phyloP scores from a whole-genome alignment of 2,888 invertebrate species.

The Microplitis manilae region DNA sequence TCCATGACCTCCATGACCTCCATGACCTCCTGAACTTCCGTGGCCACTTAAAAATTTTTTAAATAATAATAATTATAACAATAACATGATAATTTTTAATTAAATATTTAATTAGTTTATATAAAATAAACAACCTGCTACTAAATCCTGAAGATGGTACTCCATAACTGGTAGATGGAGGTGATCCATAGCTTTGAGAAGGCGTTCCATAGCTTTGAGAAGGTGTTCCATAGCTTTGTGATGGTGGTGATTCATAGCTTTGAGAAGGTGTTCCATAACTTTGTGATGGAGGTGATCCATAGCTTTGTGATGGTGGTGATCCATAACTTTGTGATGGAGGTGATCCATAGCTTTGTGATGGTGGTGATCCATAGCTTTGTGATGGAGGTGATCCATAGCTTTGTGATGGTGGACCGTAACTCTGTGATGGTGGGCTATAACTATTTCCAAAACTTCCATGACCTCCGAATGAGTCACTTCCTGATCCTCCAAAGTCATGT shows the following conservation, averaged over 20 bases:
- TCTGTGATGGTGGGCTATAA: conserved; percentile 36
- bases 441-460: conserved; percentile 37
- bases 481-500: conserved; percentile 35
- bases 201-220: conserved; percentile 5
- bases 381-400: conserved; percentile 18
- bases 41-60: background rate
- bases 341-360: background rate
- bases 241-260: conserved; percentile 16
- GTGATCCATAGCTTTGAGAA: conserved; percentile 8
- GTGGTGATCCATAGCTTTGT: background rate
- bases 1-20: conserved; percentile 42
- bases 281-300: conserved; percentile 26
- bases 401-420: conserved; percentile 19
- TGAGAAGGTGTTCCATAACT: conserved; percentile 10
- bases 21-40: conserved; percentile 33
- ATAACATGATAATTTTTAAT: background rate
- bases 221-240: conserved; percentile 31
- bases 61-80: background rate
- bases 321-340: background rate
- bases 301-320: conserved; percentile 24
- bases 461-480: conserved; percentile 31
- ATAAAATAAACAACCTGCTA: background rate
- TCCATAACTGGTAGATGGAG: conserved; percentile 11
- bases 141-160: conserved; percentile 23
- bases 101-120: background rate